Base-by-base conservation (phyloP, 2,797 vertebrate species). In the Chanos chanos region DNA sequence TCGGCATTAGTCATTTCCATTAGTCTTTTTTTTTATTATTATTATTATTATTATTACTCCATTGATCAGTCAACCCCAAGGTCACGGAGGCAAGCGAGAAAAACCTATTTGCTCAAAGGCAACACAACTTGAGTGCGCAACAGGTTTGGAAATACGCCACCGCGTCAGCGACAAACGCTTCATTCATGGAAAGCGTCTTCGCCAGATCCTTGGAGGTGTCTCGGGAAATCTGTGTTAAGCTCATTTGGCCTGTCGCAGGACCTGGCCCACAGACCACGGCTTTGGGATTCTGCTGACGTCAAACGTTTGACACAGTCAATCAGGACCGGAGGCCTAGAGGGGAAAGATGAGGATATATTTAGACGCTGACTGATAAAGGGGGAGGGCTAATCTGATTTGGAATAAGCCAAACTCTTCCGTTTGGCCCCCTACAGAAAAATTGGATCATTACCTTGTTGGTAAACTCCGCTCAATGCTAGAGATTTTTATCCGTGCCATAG, bases 351-450 rank as follows among this genome's bases (percentile, higher is more conserved):
- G n/a, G 44, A 9, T 73, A 71, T 61, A 58, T 71, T 61, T 75
- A 66, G 59, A 53, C 3, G 22, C 12, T 18, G 13, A 34, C 60
- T 19, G 58, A 52, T 63, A 39, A 68, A 66, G 27, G 34, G 13
- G 37, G 43, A 37, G 33, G 48, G 15, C 66, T 73, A 64, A 75
- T 73, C 71, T 56, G 47, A 64, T 73, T 69, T 16, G 28, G 48
- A 15, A 59, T 59, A 61, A 75, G 60, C 75, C 9, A 34, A 44
- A 34, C 4, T 64, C 61, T 68, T 77, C 72, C 60, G 15, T 53
- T 22, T 53, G 61, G 16, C 37, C 55, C 64, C 22, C 55, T 25
- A 34, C 12, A 21, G 49, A 61, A 57, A 36, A 41, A 64, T 12
- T 13, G 19, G 47, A 69, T 66, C 43, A 31, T 56, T 45, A 48